Base-by-base conservation (phyloP, 2,113 vertebrate genomes). In the Glareola pratincola region DNA sequence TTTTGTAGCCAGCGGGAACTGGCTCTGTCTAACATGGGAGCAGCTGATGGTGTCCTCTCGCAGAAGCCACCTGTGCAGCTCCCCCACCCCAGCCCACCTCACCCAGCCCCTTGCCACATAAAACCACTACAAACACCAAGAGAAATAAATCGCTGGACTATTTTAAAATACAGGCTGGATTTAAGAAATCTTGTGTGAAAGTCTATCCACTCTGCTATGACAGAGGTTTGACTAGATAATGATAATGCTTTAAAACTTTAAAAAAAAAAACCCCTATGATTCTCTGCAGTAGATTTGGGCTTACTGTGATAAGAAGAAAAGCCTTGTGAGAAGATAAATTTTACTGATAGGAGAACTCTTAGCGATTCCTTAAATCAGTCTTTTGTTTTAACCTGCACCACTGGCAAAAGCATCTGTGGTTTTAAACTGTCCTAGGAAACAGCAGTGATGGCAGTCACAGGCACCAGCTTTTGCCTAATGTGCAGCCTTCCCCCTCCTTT, bases 21-120 rank as follows among this genome's bases (percentile, higher is more conserved):
- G 13, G 1, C 8, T 73, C 45, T 68, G 10, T 59, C 11, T 57
- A 69, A 74, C 21, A n/a, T 0, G 2, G 24, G 27, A 3, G 10
- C 9, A 88, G 45, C 10, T 5, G 27, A 47, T 41, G 19, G 9
- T 41, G 5, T 53, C 8, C 59, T 83, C 29, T 36, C 3, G 2
- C 14, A 50, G 37, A 41, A 71, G 11, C 10, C 62, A 2, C 5
- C 3, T 9, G 32, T 83, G 19, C 24, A 72, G 10, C 4, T 7
- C 13, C 7, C 2, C 2, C 37, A 36, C 23, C 5, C 2, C 37
- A 36, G 20, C 5, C 2, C 0, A 6, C 30, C 14, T n/a, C 14
- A 16, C 16, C 7, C 32, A 43, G 9, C 9, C 34, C 22, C 8
- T 54, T 75, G 56, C 7, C 20, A 37, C 50, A 18, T 20, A 86